Conservation (phyloP, 2,888 invertebrate species). For the Danaus chrysippus region DNA sequence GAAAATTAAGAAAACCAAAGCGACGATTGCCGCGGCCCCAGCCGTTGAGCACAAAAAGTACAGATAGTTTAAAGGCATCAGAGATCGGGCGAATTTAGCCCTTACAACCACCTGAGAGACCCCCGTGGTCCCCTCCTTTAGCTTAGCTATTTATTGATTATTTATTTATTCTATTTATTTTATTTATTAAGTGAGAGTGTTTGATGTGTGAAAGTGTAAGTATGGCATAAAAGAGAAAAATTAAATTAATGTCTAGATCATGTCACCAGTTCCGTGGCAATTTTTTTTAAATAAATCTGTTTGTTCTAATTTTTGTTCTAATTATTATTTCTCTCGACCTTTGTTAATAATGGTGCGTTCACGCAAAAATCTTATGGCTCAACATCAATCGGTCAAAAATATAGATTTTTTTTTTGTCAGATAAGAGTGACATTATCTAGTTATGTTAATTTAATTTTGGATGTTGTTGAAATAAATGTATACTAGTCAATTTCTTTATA, state of each 20-base stretch:
- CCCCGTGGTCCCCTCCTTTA: conserved; percentile 70
- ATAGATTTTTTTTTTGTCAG: conserved; percentile 64
- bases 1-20: conserved; percentile 78
- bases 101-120: conserved; percentile 71
- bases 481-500: conserved; percentile 66
- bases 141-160: conserved; percentile 79
- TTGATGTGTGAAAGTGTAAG: conserved; percentile 75
- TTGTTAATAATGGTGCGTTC: conserved; percentile 65
- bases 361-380: conserved; percentile 15
- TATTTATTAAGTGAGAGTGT: conserved; percentile 80
- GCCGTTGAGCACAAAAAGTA: conserved; percentile 76
- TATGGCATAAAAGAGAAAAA: conserved; percentile 70
- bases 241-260: conserved; percentile 80
- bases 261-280: conserved; percentile 79
- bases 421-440: conserved; percentile 77
- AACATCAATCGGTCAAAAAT: conserved; percentile 64
- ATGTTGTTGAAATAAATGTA: conserved; percentile 59
- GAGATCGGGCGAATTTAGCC: conserved; percentile 56
- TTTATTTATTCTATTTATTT: conserved; percentile 80
- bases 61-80: conserved; percentile 70
- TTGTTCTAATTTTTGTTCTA: conserved; percentile 72
- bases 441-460: conserved; percentile 73
- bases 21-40: conserved; percentile 66
- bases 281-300: conserved; percentile 78
- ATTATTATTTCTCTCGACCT: conserved; percentile 58